These are phyloP conservation scores for Volucella bombylans DNA, from an alignment of 2,888 invertebrate genomes.

Conservation along the genomic window DNA sequence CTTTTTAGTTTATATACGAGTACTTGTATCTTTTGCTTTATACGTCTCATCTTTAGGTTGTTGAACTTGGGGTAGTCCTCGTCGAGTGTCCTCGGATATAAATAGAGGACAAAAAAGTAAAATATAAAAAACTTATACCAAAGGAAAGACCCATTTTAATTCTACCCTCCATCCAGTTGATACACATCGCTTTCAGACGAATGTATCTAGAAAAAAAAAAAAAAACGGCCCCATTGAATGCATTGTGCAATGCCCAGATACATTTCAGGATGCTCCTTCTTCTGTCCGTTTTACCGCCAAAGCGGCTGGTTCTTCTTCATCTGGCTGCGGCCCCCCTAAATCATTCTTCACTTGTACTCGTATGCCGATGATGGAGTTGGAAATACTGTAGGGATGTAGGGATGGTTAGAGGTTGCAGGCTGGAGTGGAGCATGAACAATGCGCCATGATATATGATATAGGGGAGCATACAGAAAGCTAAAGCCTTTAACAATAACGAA, in stretches of 20 bases:
- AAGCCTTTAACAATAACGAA: conserved; percentile 7
- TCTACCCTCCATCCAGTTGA: conserved; percentile 37
- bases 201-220: conserved; percentile 60
- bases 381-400: conserved; percentile 11
- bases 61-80: conserved; percentile 71
- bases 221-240: conserved; percentile 50
- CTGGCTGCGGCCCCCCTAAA: conserved; percentile 51
- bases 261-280: conserved; percentile 18
- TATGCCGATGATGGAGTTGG: conserved; percentile 55
- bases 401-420: conserved; percentile 6
- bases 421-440: conserved; percentile 34
- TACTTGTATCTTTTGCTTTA: background rate
- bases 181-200: conserved; percentile 55
- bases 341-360: conserved; percentile 41
- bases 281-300: background rate
- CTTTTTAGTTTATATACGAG: background rate
- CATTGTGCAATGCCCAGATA: conserved; percentile 57
- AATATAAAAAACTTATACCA: conserved; percentile 10
- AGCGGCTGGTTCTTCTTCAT: conserved; percentile 35
- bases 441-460: conserved; percentile 43
- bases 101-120: conserved; percentile 9
- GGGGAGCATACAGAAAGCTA: conserved; percentile 18
- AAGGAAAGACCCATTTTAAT: conserved; percentile 60
- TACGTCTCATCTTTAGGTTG: conserved; percentile 66
- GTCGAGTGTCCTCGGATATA: conserved; percentile 7